Evolutionary conservation across 2,113 vertebrate species (phyloP).

Genomic region (rat (Rattus norvegicus)): GRCr8 NC_086021.1:63168501-63169000

Average conservation of each 20-base stretch:
- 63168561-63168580: not conserved
- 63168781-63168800: not conserved
- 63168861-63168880: not conserved
- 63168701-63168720: not conserved
- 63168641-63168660: not conserved
- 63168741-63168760: not conserved
- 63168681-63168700: not conserved
- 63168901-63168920: not conserved
- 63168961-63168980: not conserved
- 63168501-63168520: not conserved
- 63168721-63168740: not conserved
- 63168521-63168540: not conserved
- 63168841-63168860: not conserved
- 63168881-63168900: constrained; percentile 18
- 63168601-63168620: not conserved
- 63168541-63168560: not conserved
- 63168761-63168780: not conserved
- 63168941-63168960: constrained; percentile 5
- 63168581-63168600: not conserved
- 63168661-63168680: not conserved
- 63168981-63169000: not conserved
- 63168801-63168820: not conserved
- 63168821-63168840: not conserved
- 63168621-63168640: not conserved
- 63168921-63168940: not conserved